Evolutionary conservation across 1,140 invertebrate genomes (phyloP).

Genomic region (Drosophila serrata): DNA sequence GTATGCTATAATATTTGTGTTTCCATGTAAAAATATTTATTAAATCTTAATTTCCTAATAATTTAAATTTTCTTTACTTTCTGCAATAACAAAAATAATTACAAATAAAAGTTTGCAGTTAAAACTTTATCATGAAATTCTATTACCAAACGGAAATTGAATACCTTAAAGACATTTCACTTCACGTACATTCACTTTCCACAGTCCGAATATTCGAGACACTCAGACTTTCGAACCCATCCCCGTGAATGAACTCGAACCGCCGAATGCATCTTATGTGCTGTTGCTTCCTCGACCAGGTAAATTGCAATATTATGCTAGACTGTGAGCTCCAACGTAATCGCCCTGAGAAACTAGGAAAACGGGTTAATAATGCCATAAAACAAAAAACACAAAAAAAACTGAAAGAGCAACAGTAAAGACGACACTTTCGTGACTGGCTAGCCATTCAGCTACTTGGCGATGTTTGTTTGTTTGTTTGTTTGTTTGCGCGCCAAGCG

Average conservation of each 20-base stretch:
- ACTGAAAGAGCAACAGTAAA: constrained; percentile 61
- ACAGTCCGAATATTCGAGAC: constrained; percentile 23
- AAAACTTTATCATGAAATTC: constrained; percentile 5
- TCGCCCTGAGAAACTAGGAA: constrained; percentile 76
- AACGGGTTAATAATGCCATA: constrained; percentile 83
- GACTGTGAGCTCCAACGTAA: constrained; percentile 49
- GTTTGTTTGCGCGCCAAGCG: constrained; percentile 48
- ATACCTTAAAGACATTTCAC: constrained; percentile 9
- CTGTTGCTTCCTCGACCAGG: constrained; percentile 60
- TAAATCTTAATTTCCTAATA: no score
- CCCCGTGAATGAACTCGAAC: constrained; percentile 38
- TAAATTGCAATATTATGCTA: constrained; percentile 78
- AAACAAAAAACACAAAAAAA: constrained; percentile 58
- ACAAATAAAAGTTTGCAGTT: neutral
- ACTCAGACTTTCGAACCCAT: constrained; percentile 31
- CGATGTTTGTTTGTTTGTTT: constrained; percentile 59
- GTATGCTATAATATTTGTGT: constrained; percentile 8
- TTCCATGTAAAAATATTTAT: neutral
- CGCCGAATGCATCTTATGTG: constrained; percentile 34
- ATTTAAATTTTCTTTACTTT: neutral
- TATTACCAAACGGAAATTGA: constrained; percentile 6
- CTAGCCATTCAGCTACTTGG: constrained; percentile 44
- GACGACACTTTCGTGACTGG: constrained; percentile 82
- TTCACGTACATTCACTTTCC: constrained; percentile 33
- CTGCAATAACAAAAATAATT: neutral